Evolutionary conservation across 2,888 invertebrate species (phyloP).

Genomic region (Cheilosia pagana): DNA sequence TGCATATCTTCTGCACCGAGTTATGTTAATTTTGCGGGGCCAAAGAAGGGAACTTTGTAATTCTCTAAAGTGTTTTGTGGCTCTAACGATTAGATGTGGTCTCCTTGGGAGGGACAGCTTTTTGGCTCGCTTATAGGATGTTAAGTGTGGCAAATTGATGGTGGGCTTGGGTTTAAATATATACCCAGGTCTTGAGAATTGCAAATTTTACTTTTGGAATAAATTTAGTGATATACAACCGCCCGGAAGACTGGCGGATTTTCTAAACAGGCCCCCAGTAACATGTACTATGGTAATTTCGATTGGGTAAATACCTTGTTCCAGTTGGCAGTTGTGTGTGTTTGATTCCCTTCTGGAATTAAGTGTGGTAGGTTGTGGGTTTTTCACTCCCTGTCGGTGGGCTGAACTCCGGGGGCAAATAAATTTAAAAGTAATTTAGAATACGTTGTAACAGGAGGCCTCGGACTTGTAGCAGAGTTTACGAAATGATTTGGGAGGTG

Average conservation of each 20-base stretch:
- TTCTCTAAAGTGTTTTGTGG: slow-evolving; percentile 8
- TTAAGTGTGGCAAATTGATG: neutral
- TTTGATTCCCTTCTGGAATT: neutral
- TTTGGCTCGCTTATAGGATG: neutral
- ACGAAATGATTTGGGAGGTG: no score
- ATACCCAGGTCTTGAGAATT: neutral
- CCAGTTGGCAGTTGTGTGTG: neutral
- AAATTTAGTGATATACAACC: neutral
- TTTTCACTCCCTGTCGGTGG: no score
- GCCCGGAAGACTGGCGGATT: neutral
- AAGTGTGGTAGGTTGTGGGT: no score
- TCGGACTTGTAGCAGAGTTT: no score
- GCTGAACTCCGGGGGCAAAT: no score
- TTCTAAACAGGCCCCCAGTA: neutral
- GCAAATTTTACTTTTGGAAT: neutral
- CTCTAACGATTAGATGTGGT: neutral
- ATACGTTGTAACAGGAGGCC: no score
- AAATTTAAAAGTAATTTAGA: no score
- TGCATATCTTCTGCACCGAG: neutral
- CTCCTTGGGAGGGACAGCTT: neutral
- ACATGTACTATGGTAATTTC: neutral
- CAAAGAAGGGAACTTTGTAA: neutral
- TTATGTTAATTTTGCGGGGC: slow-evolving; percentile 1
- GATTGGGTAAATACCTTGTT: neutral
- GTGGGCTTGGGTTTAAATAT: neutral